phyloP scores from a whole-genome alignment of 64 coral and sea anemone genomes.

The Stylophora pistillata region DNA sequence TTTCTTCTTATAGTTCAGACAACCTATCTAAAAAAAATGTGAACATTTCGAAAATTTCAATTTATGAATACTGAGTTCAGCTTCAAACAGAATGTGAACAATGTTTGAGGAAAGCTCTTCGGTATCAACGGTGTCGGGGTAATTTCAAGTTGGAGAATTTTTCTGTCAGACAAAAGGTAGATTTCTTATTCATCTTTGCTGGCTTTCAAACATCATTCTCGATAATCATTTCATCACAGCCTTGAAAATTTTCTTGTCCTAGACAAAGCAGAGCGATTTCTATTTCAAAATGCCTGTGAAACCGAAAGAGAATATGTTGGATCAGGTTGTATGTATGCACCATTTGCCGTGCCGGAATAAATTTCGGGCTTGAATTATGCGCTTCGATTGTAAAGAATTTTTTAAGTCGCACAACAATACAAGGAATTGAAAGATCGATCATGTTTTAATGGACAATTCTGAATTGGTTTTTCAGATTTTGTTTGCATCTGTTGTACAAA shows the following conservation, averaged over 20 bases:
- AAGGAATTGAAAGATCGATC: too few relatives aligned
- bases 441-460: too few relatives aligned
- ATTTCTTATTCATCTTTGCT: not conserved
- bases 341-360: too few relatives aligned
- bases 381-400: too few relatives aligned
- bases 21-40: not conserved
- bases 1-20: not conserved
- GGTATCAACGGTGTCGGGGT: too few relatives aligned
- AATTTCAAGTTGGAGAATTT: not conserved
- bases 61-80: not conserved
- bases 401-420: too few relatives aligned
- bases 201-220: not conserved
- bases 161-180: not conserved
- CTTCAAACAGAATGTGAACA: not conserved
- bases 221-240: not conserved
- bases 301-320: too few relatives aligned
- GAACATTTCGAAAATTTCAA: not conserved
- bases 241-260: not conserved
- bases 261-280: not conserved
- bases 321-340: too few relatives aligned
- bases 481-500: too few relatives aligned
- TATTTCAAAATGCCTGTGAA: not conserved
- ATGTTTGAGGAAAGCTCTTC: not conserved
- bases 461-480: too few relatives aligned
- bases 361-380: too few relatives aligned